Base-by-base conservation (phyloP, 2,888 invertebrate genomes). In the Anthophora plumipes region DNA sequence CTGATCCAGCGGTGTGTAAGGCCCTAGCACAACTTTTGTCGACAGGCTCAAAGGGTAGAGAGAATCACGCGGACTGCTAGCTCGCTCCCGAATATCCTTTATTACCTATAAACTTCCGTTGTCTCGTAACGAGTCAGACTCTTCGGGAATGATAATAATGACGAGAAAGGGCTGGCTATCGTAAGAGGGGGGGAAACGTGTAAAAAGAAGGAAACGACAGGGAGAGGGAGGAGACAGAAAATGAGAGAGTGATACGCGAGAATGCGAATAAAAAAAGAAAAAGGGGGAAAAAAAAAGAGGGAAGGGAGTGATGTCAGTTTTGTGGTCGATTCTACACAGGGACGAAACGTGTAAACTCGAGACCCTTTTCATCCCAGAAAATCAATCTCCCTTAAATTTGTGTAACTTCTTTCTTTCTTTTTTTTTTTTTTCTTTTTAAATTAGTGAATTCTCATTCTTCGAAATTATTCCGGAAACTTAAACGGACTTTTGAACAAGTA, bases 61-160 rank as follows among this genome's bases (percentile, higher is more conserved):
- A 66, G 73, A 63, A 71, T 77, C 83, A 67, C 61, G 52, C 31
- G 75, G 17, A n/a, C n/a, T n/a, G 22, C 52, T 48, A 17, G 61
- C 54, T 68, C 77, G 81, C 80, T 57, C 66, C 69, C 78, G 82
- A 85, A 88, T 87, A 77, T 77, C 71, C 83, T 89, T 89, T 88
- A 90, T 85, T 87, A 85, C 76, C 85, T 81, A 86, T 89, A 88
- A 88, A 88, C 85, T 87, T 87, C 84, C 85, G 84, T 84, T 85
- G 81, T 83, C 86, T 88, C 85, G 84, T 85, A 88, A 88, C 87
- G 89, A 89, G 88, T 89, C 87, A 86, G 85, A 81, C 85, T 84
- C 85, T 84, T 31, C 31, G 31, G 84, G 88, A 89, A 88, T 88
- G 85, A 89, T 88, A 89, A 90, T 85, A 89, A 91, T 89, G 88